These are phyloP conservation scores for Stylophora pistillata DNA, from an alignment of 64 coral and sea anemone genomes.

Conservation along the genomic window DNA sequence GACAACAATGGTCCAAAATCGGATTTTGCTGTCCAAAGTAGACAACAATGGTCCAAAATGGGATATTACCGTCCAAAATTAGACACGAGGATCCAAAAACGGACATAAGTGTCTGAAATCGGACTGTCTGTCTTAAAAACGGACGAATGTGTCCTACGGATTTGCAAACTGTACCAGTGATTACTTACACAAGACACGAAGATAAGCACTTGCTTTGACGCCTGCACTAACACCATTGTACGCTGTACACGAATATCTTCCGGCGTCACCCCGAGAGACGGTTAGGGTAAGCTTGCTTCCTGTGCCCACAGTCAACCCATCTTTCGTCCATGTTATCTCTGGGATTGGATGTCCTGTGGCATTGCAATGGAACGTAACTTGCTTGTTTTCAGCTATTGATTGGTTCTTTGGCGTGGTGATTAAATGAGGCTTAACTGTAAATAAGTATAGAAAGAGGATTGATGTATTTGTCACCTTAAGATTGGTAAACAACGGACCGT, in stretches of 20 bases:
- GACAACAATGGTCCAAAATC: background rate
- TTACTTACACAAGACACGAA: constrained; percentile 40
- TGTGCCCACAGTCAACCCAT: background rate
- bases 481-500: background rate
- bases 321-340: background rate
- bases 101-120: too few species aligned
- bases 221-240: constrained; percentile 23
- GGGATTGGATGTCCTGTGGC: background rate
- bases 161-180: background rate
- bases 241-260: constrained; percentile 32
- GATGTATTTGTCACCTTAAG: background rate
- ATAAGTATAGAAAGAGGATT: background rate
- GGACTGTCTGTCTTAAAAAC: too few species aligned
- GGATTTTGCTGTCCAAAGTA: constrained; percentile 4
- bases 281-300: background rate
- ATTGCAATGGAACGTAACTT: background rate
- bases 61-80: too few species aligned
- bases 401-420: background rate
- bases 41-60: background rate
- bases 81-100: too few species aligned
- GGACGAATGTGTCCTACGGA: constrained; percentile 25
- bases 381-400: background rate
- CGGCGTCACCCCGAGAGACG: background rate
- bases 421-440: background rate
- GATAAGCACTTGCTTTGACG: constrained; percentile 28